phyloP scores from a whole-genome alignment of 2,888 invertebrate genomes.

The Thysanoteuthis rhombus region DNA sequence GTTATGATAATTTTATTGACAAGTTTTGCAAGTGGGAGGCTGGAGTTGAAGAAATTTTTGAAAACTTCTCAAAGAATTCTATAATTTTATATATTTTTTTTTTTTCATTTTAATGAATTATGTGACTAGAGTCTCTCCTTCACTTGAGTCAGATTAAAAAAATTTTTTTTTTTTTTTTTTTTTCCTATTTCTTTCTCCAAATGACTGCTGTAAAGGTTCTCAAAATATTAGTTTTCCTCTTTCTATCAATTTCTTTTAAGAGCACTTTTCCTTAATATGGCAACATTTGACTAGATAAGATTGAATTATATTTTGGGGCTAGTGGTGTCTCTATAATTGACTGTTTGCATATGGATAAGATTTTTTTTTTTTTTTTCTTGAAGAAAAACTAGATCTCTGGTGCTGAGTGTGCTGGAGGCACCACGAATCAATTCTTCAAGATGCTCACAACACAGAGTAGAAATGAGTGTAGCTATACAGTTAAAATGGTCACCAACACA shows the following conservation, averaged over 20 bases:
- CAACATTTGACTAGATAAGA: neutral
- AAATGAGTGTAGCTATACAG: neutral
- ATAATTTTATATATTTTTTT: too few relatives aligned
- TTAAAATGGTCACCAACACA: neutral
- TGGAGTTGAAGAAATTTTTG: neutral
- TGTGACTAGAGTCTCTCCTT: too few relatives aligned
- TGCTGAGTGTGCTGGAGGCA: neutral
- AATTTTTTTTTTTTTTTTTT: neutral
- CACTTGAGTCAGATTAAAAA: too few relatives aligned
- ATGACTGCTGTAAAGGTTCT: neutral
- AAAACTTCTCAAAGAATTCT: too few relatives aligned
- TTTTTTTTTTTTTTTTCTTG: neutral
- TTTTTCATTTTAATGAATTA: too few relatives aligned
- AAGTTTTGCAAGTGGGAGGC: neutral
- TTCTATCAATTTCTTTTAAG: neutral
- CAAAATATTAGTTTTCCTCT: neutral
- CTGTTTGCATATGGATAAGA: neutral
- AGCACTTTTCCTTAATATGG: neutral
- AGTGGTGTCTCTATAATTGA: neutral
- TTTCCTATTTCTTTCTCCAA: neutral
- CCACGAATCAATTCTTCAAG: neutral
- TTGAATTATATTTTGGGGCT: neutral
- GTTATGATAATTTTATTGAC: neutral
- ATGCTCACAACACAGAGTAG: neutral
- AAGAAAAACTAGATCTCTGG: neutral